These are phyloP conservation scores for Lysandra bellargus DNA, from an alignment of 2,888 invertebrate species.

Conservation along the genomic window DNA sequence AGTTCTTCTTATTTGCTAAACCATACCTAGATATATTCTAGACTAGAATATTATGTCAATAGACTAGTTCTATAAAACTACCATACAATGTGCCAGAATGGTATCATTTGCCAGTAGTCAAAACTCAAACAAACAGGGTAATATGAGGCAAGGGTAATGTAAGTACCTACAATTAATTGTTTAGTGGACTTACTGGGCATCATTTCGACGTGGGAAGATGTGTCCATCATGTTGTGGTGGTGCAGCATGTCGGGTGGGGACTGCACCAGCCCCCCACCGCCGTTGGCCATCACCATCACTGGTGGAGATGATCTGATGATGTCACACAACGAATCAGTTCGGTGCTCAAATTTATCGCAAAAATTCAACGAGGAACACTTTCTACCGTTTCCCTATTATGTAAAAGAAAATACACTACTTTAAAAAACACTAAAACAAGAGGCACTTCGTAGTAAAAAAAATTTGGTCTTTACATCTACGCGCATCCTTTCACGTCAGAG, in stretches of 20 bases:
- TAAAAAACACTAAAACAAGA: conserved; percentile 56
- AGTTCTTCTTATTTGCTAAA: too few species aligned
- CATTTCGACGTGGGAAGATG: conserved; percentile 75
- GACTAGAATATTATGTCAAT: not conserved
- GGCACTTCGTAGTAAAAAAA: conserved; percentile 71
- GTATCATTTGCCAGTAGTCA: not conserved
- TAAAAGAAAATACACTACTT: conserved; percentile 53
- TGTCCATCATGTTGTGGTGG: conserved; percentile 76
- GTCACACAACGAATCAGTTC: conserved; percentile 22
- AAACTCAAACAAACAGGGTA: not conserved
- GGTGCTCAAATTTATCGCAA: not conserved
- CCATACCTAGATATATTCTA: too few species aligned
- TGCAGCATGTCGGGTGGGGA: conserved; percentile 79
- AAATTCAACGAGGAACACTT: conserved; percentile 17
- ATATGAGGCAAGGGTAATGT: not conserved
- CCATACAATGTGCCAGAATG: not conserved
- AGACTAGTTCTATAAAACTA: not conserved
- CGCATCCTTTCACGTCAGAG: conserved; percentile 64
- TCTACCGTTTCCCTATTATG: not conserved
- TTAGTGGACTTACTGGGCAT: conserved; percentile 71
- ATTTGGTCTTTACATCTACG: conserved; percentile 50
- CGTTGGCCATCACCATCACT: conserved; percentile 79
- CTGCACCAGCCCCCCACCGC: conserved; percentile 77
- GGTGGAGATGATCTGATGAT: conserved; percentile 41
- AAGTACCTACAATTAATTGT: not conserved